phyloP scores from a whole-genome alignment of 2,797 vertebrate genomes.

The Adelosebastes latens region DNA sequence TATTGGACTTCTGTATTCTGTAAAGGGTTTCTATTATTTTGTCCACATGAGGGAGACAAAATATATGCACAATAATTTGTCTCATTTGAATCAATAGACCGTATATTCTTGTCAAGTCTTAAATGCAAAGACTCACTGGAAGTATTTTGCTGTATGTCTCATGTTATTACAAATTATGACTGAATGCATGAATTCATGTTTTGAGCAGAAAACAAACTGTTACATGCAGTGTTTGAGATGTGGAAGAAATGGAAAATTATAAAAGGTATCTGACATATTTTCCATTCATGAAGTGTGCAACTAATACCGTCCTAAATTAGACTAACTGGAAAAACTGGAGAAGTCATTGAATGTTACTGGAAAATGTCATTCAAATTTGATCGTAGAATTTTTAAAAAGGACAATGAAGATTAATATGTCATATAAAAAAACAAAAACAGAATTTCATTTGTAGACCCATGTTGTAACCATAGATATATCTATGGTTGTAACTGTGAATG shows the following conservation, averaged over 20 bases:
- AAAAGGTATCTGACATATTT: background rate
- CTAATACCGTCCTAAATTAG: background rate
- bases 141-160: background rate
- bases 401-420: background rate
- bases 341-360: background rate
- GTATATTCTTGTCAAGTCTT: background rate
- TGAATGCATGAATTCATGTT: background rate
- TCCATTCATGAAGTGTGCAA: background rate
- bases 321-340: background rate
- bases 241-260: background rate
- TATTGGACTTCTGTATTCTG: background rate
- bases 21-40: background rate
- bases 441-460: background rate
- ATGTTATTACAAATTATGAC: background rate
- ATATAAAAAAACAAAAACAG: background rate
- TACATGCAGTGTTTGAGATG: background rate
- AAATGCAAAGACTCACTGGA: background rate
- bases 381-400: background rate
- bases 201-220: background rate
- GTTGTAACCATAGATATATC: background rate
- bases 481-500: background rate
- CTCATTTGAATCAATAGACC: background rate
- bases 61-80: background rate
- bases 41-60: background rate
- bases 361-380: background rate